These are phyloP conservation scores for Phaethornis superciliosus DNA, from an alignment of 2,113 vertebrate species.

Conservation along the genomic window DNA sequence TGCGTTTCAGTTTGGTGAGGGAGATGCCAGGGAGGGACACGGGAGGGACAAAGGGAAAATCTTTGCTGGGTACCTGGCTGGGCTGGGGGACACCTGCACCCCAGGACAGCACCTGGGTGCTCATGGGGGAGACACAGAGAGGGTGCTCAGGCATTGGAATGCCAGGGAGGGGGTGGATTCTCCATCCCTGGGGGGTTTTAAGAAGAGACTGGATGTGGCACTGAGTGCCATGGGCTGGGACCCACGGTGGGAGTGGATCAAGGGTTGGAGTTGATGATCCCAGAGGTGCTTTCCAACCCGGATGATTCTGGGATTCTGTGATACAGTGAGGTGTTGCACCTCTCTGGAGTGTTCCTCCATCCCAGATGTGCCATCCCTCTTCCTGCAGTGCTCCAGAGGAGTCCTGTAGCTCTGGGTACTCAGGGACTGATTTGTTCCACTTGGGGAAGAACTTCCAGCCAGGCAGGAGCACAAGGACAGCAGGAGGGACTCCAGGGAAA, in stretches of 20 bases:
- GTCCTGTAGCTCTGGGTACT: neutral
- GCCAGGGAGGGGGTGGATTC: too few species aligned
- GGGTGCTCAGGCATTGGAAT: too few species aligned
- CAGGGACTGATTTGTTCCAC: neutral
- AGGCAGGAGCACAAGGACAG: rapidly evolving
- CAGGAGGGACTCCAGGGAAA: neutral
- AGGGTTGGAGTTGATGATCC: too few species aligned
- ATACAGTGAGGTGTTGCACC: rapidly evolving
- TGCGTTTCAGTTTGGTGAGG: neutral
- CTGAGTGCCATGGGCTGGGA: too few species aligned
- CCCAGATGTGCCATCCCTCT: neutral
- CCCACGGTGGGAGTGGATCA: too few species aligned
- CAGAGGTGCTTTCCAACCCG: too few species aligned
- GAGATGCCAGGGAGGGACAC: neutral
- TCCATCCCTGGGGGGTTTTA: too few species aligned
- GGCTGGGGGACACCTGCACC: neutral
- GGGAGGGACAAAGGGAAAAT: neutral
- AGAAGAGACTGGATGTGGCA: too few species aligned
- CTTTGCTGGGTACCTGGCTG: rapidly evolving
- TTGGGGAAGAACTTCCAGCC: rapidly evolving
- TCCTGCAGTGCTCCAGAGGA: neutral
- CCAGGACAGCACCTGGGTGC: too few species aligned
- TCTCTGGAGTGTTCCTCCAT: neutral
- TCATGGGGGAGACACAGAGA: too few species aligned
- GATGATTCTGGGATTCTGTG: too few species aligned